Evolutionary conservation across 2,113 vertebrate genomes (phyloP), one percentile per base, ranked within the genome.

Genomic region (Fregata magnificens): DNA sequence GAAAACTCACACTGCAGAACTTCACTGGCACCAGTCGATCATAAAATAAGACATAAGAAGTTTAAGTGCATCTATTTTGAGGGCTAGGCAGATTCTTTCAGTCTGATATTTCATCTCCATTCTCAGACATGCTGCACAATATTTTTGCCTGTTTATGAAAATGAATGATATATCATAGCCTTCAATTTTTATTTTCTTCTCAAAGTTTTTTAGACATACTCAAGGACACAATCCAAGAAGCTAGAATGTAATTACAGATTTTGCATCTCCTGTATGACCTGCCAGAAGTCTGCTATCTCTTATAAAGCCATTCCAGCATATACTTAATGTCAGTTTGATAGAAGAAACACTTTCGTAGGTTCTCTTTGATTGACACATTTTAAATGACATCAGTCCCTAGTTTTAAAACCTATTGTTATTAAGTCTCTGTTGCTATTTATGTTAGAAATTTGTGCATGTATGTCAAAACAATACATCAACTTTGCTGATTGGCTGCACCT

Each of bases 351-450:
- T 98, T 98, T 98, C 93, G 76, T 93, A 96, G 95, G 90, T 97
- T 98, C 90, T 96, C 59, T 94, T 93, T 98, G 98, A 98, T 91
- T 98, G 98, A 98, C 98, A 98, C 97, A 96, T 98, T 97, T 97
- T 97, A 98, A 98, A 98, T 98, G 96, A 98, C 98, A 98, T 98
- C 96, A 97, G 97, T 97, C 98, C 96, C 96, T 98, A 97, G 97
- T 98, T 98, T 98, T 98, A 98, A 98, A 98, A 98, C 96, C 97
- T 95, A 98, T 98, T 98, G 98, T 98, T 98, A 98, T 98, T 98
- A 98, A 98, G 97, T 98, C 97, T 98, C 97, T 98, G 98, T 98
- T 98, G 98, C 98, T 99, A 99, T 99, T 98, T 98, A 98, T 99
- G 98, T 98, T 98, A 96, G 96, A 98, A 98, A 97, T 98, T 98